Percentiles rank a stretch among this genome's conserved stretches.
These are phyloP conservation scores for Chloropsis hardwickii DNA, from an alignment of 2,113 vertebrate species.

Conservation along the genomic window DNA sequence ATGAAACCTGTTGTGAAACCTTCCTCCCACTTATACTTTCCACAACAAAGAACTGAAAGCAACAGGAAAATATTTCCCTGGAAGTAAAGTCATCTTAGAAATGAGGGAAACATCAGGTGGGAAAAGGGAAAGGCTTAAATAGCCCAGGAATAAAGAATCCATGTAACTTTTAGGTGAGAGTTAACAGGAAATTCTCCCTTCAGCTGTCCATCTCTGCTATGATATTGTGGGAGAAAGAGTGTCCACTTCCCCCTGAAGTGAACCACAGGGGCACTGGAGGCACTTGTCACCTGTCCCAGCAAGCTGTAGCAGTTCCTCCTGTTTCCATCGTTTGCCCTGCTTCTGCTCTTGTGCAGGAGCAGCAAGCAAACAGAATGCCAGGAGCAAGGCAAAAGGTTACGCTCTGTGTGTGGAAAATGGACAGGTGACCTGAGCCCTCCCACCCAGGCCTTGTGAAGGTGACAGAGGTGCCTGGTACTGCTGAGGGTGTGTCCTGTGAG, in stretches of 20 bases:
- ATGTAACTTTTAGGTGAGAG: neutral
- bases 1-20: neutral
- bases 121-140: neutral
- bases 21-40: neutral
- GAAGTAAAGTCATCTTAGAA: constrained; percentile 13
- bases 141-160: neutral
- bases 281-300: neutral
- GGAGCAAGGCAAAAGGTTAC: neutral
- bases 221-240: neutral
- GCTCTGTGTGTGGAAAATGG: neutral
- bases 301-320: neutral
- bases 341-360: neutral
- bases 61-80: neutral
- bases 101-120: neutral
- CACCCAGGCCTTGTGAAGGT: neutral
- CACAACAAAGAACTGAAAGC: constrained; percentile 17
- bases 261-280: neutral
- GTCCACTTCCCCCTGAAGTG: neutral
- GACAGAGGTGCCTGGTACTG: neutral
- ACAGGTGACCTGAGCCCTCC: neutral
- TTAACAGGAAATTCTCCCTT: neutral
- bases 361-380: neutral
- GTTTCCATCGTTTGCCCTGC: neutral
- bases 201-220: neutral
- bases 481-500: accelerated